phyloP scores from a whole-genome alignment of 2,113 vertebrate species.

The Lophura nycthemera region DNA sequence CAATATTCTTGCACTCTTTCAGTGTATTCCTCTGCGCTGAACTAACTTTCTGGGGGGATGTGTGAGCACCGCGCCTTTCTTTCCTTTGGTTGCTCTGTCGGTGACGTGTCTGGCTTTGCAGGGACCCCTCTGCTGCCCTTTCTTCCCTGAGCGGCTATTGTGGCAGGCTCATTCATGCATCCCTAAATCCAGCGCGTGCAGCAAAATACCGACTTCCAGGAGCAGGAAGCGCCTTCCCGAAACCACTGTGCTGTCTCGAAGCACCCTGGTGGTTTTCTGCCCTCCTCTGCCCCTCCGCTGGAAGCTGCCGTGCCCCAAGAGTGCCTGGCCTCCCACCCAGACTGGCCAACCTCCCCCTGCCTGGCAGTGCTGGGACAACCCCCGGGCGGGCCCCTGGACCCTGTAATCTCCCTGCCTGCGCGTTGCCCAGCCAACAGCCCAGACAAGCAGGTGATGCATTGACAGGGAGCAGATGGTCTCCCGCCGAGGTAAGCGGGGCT shows the following conservation, averaged over 20 bases:
- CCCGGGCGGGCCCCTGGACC: constrained; percentile 16
- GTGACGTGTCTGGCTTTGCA: not conserved
- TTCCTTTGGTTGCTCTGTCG: not conserved
- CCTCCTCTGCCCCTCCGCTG: not conserved
- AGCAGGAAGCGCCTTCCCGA: constrained; percentile 3
- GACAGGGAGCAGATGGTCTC: constrained; percentile 99
- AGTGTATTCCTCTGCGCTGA: not conserved
- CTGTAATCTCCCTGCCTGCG: constrained; percentile 75
- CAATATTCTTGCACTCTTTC: not conserved
- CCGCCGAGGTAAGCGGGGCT: constrained; percentile 91
- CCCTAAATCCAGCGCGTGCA: constrained; percentile 40
- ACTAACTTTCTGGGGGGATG: not conserved
- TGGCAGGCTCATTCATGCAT: constrained; percentile 41
- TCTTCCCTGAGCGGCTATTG: constrained; percentile 10
- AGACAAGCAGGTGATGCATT: constrained; percentile 99
- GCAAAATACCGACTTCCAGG: constrained; percentile 52
- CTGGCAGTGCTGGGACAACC: not conserved
- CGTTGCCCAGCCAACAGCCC: constrained; percentile 89
- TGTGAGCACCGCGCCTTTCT: not conserved
- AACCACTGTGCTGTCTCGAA: not conserved
- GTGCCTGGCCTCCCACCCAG: not conserved
- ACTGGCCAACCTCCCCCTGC: not conserved
- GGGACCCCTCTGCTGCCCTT: constrained; percentile 22
- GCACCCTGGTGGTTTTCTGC: not conserved
- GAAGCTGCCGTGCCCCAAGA: not conserved